Conservation (phyloP, 2,888 invertebrate genomes). For the Agriopis leucophaearia region DNA sequence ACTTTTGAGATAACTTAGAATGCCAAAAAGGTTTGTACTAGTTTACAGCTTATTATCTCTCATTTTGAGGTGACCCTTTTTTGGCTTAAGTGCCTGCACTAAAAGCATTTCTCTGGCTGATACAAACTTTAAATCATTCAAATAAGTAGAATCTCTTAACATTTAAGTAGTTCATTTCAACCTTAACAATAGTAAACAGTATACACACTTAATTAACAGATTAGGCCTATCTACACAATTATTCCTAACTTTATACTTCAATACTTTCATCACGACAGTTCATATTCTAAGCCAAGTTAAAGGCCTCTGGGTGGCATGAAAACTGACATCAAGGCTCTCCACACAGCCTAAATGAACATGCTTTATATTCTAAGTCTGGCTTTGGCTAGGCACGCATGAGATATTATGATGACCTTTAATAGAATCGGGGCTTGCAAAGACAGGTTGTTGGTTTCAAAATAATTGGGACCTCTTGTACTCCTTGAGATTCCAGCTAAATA, state of each 20-base stretch:
- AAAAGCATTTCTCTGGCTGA: conserved; percentile 17
- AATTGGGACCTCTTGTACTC: not conserved
- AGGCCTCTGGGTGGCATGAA: not conserved
- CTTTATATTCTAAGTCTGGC: too few relatives aligned
- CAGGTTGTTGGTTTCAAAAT: not conserved
- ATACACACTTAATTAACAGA: conserved; percentile 10
- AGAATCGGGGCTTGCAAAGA: not conserved
- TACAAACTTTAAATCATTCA: conserved; percentile 1
- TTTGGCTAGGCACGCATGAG: not conserved
- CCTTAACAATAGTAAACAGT: not conserved
- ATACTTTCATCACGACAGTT: not conserved
- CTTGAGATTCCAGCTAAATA: not conserved
- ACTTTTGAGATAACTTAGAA: too few relatives aligned
- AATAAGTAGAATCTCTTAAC: not conserved
- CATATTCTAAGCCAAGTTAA: not conserved
- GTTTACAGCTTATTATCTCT: too few relatives aligned
- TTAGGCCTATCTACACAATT: conserved; percentile 21
- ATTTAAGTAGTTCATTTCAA: not conserved
- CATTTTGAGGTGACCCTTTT: too few relatives aligned
- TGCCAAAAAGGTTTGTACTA: too few relatives aligned
- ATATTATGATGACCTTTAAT: not conserved
- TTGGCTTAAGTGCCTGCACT: too few relatives aligned
- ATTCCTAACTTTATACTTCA: conserved; percentile 3
- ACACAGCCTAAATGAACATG: not conserved
- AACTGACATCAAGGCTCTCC: too few relatives aligned